Percentiles rank a stretch among this genome's conserved stretches.
phyloP scores from a whole-genome alignment of 2,888 invertebrate species.

The Rhagonycha fulva region DNA sequence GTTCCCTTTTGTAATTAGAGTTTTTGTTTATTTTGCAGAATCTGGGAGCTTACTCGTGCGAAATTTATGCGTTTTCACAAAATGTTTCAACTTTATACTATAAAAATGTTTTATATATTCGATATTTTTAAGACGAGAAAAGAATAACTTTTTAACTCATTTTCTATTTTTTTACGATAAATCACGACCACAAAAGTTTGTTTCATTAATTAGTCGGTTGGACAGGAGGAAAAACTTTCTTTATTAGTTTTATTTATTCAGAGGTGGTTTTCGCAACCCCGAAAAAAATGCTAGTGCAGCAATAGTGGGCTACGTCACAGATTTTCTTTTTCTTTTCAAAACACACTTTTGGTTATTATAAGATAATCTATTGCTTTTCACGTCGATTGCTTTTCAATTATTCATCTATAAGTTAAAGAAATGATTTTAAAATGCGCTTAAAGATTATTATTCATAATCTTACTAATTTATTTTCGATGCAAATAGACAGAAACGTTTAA shows the following conservation, averaged over 20 bases:
- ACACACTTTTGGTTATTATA: not conserved
- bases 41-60: conserved; percentile 28
- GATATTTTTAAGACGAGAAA: conserved; percentile 1
- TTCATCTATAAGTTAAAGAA: not conserved
- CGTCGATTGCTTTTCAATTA: not conserved
- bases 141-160: not conserved
- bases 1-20: conserved; percentile 55
- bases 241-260: not conserved
- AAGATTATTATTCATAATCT: conserved; percentile 1
- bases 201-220: not conserved
- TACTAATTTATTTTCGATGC: conserved; percentile 27
- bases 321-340: not conserved
- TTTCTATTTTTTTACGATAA: not conserved
- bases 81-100: conserved; percentile 31
- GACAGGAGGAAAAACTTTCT: not conserved
- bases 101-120: conserved; percentile 10
- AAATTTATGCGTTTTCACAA: conserved; percentile 29
- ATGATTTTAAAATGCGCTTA: not conserved
- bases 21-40: conserved; percentile 35
- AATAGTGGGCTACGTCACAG: not conserved
- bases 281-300: not conserved
- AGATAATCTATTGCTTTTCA: not conserved
- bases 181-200: not conserved
- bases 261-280: not conserved
- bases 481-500: conserved; percentile 45